Evolutionary conservation across 2,797 vertebrate species (phyloP), one percentile per base, ranked within the genome.

Genomic region (Poecilia velifera): DNA sequence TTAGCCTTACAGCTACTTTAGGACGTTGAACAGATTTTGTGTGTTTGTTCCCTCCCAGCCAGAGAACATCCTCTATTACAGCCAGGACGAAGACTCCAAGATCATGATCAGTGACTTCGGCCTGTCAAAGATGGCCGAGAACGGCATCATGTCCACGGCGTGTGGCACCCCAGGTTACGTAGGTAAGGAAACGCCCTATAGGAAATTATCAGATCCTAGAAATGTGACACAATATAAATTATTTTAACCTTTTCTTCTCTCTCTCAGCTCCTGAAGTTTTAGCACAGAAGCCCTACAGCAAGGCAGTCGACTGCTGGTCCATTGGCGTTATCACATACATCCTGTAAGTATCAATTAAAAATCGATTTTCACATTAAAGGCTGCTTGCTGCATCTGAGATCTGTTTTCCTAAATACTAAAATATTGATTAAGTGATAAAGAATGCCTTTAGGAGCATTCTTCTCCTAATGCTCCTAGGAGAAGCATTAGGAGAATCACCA

Each of bases 81-180:
- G 96, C 71, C 91, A 96, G 0, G 98, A 98, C 0, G 97, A 99
- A 85, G 94, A 97, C 89, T 97, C 98, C 68, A 99, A 99, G 88
- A 98, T 99, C 91, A 99, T 99, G 98, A 97, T 99, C 92, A 99
- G 98, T 0, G 98, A 99, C 82, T 99, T 99, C 0, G 98, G 98
- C 36, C 94, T 99, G 77, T 99, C 98, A 0, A 99, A 99, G 90
- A 98, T 98, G 96, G 96, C 97, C 10, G 97, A 99, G 82, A 97
- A 91, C 0, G 98, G 96, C 14, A 95, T 99, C 93, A 99, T 99
- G 98, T 98, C 98, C 41, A 99, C 98, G 0, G 98, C 98, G 70
- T 99, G 98, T 6, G 98, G 98, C 28, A 99, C 98, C 1, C 98
- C 98, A 0, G 98, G 98, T 92, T 99, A 99, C 0, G 98, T 99